Evolutionary conservation across 2,888 invertebrate species (phyloP).

Genomic region (Diadegma fenestrale): DNA sequence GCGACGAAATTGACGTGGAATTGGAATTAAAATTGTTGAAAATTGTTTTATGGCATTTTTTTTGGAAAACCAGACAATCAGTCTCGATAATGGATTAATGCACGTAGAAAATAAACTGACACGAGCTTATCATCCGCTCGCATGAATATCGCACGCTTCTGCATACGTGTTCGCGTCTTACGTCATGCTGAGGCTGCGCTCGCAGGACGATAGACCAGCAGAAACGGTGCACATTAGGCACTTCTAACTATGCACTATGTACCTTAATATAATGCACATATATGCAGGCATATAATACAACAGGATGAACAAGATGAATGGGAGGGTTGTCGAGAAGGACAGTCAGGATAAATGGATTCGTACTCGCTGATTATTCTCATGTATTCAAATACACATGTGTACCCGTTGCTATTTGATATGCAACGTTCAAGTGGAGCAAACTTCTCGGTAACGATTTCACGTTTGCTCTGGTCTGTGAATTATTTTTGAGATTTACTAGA

Average conservation of each 20-base stretch:
- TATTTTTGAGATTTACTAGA: neutral
- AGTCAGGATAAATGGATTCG: constrained; percentile 59
- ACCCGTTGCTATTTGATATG: constrained; percentile 54
- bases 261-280: constrained; percentile 24
- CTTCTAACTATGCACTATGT: constrained; percentile 5
- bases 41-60: too few relatives aligned
- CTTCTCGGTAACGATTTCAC: constrained; percentile 50
- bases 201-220: constrained; percentile 9
- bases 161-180: constrained; percentile 60
- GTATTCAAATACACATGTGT: constrained; percentile 33
- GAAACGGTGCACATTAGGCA: constrained; percentile 42
- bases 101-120: constrained; percentile 6
- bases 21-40: too few relatives aligned
- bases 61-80: neutral
- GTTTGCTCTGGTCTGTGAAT: constrained; percentile 34
- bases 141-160: constrained; percentile 27
- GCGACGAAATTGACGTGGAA: too few relatives aligned
- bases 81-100: neutral
- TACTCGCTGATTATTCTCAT: constrained; percentile 53
- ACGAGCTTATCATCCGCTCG: constrained; percentile 26
- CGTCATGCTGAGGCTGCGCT: constrained; percentile 50
- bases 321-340: constrained; percentile 47
- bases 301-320: constrained; percentile 58
- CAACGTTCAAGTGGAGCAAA: constrained; percentile 68
- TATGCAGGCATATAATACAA: neutral